Conservation (phyloP, 2,888 invertebrate species). For the Galerucella calmariensis region DNA sequence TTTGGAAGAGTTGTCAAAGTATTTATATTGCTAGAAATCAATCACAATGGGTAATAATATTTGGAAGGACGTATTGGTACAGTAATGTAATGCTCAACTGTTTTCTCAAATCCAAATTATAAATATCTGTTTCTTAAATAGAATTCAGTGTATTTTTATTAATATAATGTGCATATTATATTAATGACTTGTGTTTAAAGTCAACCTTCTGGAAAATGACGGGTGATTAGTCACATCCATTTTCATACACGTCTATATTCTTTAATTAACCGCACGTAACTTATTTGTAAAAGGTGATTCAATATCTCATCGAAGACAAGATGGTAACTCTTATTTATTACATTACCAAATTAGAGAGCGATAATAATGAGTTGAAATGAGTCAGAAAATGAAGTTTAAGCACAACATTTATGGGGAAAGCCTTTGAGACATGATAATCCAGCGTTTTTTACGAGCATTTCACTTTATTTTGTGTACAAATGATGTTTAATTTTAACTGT, state of each 20-base stretch:
- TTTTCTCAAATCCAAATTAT: too few relatives aligned
- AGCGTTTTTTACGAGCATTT: not conserved
- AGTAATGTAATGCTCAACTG: too few relatives aligned
- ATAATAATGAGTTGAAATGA: slow-evolving; percentile 17
- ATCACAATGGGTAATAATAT: too few relatives aligned
- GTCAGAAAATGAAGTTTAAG: slow-evolving; percentile 9
- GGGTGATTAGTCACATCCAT: not conserved
- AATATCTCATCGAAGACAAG: slow-evolving; percentile 7
- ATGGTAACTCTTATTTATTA: slow-evolving; percentile 8
- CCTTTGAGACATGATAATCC: slow-evolving; percentile 3
- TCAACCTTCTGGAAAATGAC: not conserved
- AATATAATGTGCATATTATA: too few relatives aligned
- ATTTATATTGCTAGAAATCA: too few relatives aligned
- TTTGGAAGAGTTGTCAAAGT: too few relatives aligned
- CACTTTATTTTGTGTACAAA: too few relatives aligned
- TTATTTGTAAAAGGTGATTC: slow-evolving; percentile 13
- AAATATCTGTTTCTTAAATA: too few relatives aligned
- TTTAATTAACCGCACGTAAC: not conserved
- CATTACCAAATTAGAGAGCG: not conserved
- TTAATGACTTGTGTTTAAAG: too few relatives aligned
- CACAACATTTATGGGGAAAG: not conserved
- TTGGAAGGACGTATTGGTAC: too few relatives aligned
- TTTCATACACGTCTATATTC: not conserved
- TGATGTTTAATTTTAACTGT: too few relatives aligned
- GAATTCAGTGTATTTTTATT: too few relatives aligned